These are phyloP conservation scores for Deilephila elpenor DNA, from an alignment of 2,888 invertebrate species.

Conservation along the genomic window DNA sequence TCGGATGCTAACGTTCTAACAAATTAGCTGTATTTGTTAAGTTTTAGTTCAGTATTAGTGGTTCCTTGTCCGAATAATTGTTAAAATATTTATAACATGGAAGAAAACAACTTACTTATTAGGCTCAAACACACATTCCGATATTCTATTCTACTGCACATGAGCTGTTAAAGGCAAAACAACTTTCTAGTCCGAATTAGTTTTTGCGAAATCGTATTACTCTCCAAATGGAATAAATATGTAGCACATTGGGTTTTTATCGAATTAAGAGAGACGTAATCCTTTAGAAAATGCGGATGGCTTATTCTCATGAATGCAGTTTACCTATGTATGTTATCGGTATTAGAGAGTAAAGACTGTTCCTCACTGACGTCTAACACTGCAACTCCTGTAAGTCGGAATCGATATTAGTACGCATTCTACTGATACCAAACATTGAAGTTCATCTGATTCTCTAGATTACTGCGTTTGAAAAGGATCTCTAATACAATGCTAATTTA, in stretches of 20 bases:
- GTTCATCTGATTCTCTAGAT: no score
- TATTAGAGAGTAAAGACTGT: no score
- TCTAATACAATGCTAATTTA: no score
- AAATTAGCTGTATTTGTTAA: background rate
- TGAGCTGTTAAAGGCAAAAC: constrained; percentile 49
- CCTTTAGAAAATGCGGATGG: background rate
- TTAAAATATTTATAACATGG: background rate
- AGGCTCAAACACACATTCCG: constrained; percentile 40
- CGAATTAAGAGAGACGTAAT: background rate
- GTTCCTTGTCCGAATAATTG: background rate
- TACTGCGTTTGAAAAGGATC: no score
- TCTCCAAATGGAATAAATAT: constrained; percentile 25
- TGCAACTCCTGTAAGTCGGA: no score
- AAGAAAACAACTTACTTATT: constrained; percentile 23
- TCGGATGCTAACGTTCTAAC: background rate
- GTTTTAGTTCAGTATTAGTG: background rate
- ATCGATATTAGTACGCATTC: no score
- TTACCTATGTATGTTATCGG: no score
- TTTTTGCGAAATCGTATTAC: constrained; percentile 51
- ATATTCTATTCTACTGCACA: constrained; percentile 41
- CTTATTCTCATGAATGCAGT: no score
- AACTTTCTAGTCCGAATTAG: constrained; percentile 52
- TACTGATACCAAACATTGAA: no score
- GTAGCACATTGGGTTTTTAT: background rate
- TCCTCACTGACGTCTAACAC: no score